Percentiles rank a stretch among this genome's conserved stretches.
These are phyloP conservation scores for Premnoplex brunnescens DNA, from an alignment of 2,797 vertebrate species.

Conservation along the genomic window DNA sequence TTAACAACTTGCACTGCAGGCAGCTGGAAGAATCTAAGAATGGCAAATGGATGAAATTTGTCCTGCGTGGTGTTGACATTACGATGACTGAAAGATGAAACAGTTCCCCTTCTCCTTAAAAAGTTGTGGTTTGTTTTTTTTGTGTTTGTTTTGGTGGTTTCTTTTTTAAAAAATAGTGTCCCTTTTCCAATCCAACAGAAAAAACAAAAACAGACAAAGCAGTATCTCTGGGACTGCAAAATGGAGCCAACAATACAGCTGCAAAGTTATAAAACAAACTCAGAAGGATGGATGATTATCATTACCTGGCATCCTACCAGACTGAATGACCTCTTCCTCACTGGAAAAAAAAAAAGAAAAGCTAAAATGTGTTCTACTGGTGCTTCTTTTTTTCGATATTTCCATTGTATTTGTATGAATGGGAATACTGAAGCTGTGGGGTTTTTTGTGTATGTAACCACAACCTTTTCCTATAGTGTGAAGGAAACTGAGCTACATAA, in stretches of 20 bases:
- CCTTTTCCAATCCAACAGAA: conserved; percentile 29
- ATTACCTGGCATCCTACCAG: conserved; percentile 25
- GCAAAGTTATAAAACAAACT: conserved; percentile 34
- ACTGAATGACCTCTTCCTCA: neutral
- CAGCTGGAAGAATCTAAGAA: conserved; percentile 67
- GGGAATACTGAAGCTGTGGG: neutral
- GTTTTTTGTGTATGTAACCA: neutral
- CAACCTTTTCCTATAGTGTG: neutral
- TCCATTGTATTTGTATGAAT: neutral
- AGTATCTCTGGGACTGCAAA: conserved; percentile 38
- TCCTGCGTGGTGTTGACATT: conserved; percentile 71
- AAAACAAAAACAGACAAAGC: conserved; percentile 62
- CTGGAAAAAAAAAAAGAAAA: conserved; percentile 5
- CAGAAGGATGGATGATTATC: conserved; percentile 61
- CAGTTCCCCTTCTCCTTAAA: neutral
- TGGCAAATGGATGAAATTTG: conserved; percentile 68
- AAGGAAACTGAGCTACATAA: neutral
- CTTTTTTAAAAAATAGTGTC: neutral
- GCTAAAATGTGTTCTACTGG: neutral
- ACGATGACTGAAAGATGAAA: conserved; percentile 54
- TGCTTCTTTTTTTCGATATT: neutral
- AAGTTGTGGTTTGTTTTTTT: fast-evolving
- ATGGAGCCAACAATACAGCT: conserved; percentile 52
- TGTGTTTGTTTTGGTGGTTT: no score
- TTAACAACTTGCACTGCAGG: conserved; percentile 51